Conservation (phyloP, 2,888 invertebrate species). For the Andrena minutula region DNA sequence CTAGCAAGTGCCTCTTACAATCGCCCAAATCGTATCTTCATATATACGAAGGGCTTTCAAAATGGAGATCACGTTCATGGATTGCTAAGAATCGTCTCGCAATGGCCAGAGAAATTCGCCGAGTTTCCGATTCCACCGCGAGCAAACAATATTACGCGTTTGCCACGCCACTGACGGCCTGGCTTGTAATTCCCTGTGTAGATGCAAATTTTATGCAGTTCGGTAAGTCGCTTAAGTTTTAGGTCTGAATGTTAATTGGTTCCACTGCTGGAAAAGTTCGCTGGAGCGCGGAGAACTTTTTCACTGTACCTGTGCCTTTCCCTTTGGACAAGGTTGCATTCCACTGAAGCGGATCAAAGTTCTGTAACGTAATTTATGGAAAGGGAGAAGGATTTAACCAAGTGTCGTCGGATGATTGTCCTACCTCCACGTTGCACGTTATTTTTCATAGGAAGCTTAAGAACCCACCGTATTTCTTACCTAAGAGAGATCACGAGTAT, state of each 20-base stretch:
- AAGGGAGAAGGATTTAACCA: not conserved
- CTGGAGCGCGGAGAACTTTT: slow-evolving; percentile 18
- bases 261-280: slow-evolving; percentile 23
- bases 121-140: not conserved
- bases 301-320: not conserved
- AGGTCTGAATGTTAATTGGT: slow-evolving; percentile 52
- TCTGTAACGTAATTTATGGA: slow-evolving; percentile 11
- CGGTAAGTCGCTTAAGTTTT: slow-evolving; percentile 35
- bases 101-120: not conserved
- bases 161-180: not conserved
- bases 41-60: not conserved
- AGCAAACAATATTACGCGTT: slow-evolving; percentile 21
- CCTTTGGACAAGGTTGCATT: not conserved
- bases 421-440: not conserved
- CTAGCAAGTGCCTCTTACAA: too few relatives aligned
- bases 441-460: slow-evolving; percentile 5
- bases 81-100: not conserved
- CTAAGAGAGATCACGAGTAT: not conserved
- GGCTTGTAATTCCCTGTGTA: slow-evolving; percentile 47
- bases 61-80: not conserved
- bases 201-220: slow-evolving; percentile 59
- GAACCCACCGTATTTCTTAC: not conserved
- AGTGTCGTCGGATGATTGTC: not conserved
- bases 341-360: not conserved
- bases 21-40: too few relatives aligned